Conservation (phyloP, 2,888 invertebrate genomes). For the Itoplectis maculator region DNA sequence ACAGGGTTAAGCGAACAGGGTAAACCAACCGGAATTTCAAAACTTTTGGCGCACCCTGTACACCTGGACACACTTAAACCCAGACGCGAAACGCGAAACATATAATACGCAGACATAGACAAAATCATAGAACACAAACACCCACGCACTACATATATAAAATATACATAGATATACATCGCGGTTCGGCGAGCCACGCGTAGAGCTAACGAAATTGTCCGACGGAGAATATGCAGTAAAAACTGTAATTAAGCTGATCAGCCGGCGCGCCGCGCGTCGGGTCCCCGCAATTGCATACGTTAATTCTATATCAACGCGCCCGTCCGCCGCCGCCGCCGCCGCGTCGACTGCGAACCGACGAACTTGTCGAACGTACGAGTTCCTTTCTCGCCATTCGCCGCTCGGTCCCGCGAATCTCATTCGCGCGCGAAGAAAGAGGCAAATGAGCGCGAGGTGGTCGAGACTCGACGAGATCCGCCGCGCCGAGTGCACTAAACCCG, state of each 20-base stretch:
- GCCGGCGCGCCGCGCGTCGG: too few relatives aligned
- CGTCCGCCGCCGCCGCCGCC: background rate
- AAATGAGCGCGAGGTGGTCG: slow-evolving; percentile 62
- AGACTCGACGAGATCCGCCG: slow-evolving; percentile 55
- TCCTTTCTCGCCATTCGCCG: slow-evolving; percentile 9
- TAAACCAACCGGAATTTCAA: too few relatives aligned
- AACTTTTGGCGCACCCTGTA: too few relatives aligned
- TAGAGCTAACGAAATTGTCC: slow-evolving; percentile 23
- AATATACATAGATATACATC: background rate
- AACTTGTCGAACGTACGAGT: background rate
- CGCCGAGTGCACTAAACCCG: slow-evolving; percentile 42
- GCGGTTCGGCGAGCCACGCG: background rate
- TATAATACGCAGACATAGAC: too few relatives aligned
- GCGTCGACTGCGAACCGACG: too few relatives aligned
- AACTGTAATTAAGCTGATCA: slow-evolving; percentile 34
- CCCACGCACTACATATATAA: background rate
- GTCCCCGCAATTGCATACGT: slow-evolving; percentile 11
- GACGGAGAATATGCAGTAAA: slow-evolving; percentile 21
- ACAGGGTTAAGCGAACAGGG: too few relatives aligned
- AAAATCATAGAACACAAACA: too few relatives aligned
- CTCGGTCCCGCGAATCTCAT: slow-evolving; percentile 41
- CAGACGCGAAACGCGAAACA: too few relatives aligned
- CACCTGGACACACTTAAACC: too few relatives aligned
- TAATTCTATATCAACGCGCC: slow-evolving; percentile 10
- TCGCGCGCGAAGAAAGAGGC: slow-evolving; percentile 59